Conservation (phyloP, 2,113 vertebrate genomes). For the Bostrychus sinensis region DNA sequence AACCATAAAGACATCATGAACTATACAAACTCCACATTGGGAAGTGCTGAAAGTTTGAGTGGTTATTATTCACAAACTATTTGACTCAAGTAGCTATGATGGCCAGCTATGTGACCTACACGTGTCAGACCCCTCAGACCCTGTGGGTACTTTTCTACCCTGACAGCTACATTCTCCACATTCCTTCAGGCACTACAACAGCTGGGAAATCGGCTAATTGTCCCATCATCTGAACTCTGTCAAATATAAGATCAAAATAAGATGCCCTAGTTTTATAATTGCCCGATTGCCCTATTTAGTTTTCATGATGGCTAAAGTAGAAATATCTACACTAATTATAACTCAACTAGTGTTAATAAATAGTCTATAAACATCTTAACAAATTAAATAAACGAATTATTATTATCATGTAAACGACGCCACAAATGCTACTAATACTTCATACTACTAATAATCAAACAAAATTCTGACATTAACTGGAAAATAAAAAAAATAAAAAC, state of each 20-base stretch:
- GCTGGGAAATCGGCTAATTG: conserved; percentile 67
- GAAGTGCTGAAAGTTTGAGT: conserved; percentile 42
- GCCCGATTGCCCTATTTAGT: conserved; percentile 33
- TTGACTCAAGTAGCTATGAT: conserved; percentile 30
- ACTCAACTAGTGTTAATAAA: not conserved
- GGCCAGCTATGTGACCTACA: conserved; percentile 61
- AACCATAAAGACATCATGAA: too few species aligned
- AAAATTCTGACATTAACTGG: too few species aligned
- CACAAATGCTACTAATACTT: too few species aligned
- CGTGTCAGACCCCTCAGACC: conserved; percentile 57
- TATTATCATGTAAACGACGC: too few species aligned
- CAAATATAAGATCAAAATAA: conserved; percentile 44
- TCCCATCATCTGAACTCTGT: conserved; percentile 34
- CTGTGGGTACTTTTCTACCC: conserved; percentile 48
- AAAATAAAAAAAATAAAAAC: too few species aligned
- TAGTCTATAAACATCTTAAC: too few species aligned
- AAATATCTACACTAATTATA: too few species aligned
- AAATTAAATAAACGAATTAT: too few species aligned
- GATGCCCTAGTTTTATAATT: conserved; percentile 32
- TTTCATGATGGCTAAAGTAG: conserved; percentile 8
- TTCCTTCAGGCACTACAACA: conserved; percentile 65
- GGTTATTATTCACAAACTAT: conserved; percentile 58
- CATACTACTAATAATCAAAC: too few species aligned
- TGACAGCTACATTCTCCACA: conserved; percentile 62
- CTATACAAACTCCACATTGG: not conserved